Base-by-base conservation (phyloP, 2,113 vertebrate species). In the Alectura lathami region DNA sequence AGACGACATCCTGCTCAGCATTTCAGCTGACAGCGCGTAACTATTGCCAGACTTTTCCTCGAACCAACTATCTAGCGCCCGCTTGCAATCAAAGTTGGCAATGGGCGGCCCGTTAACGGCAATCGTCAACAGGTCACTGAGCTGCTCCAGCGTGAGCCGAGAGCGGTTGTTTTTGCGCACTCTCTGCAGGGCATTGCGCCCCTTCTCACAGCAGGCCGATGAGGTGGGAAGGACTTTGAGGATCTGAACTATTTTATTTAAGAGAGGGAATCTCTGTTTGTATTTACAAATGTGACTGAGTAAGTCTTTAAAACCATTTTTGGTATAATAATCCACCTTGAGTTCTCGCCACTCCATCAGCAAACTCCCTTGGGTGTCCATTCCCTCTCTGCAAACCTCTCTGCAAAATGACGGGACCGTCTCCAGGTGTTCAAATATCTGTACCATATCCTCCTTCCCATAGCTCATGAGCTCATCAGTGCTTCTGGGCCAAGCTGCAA, bases 41-140 rank as follows among this genome's bases (percentile, higher is more conserved):
- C 98, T 98, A 90, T 98, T 99, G 83, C 99, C 99, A 0, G 99
- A 99, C 96, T 99, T 99, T 97, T 99, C 99, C 96, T 99, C 99
- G 5, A 99, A 99, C 99, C 99, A 99, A 96, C 99, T 99, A 96
- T 99, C 99, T 87, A 99, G 86, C 0, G 99, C 98, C 80, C 99
- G 96, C 97, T 99, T 99, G 91, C 98, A 99, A 22, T 99, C 99
- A 2, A 99, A 99, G 98, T 85, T 98, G 38, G 97, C 95, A 12
- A 99, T 98, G 67, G 99, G 98, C 0, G 99, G 99, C 29, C 99
- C 99, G 0, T 99, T 99, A 4, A 99, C 98, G 0, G 99, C 98
- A 66, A 99, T 97, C 0, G 97, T 99, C 97, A 99, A 90, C 81
- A 99, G 98, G 96, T 99, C 98, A 11, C 98, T 99, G 95, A 99